Evolutionary conservation across 2,888 invertebrate genomes (phyloP).

Genomic region (Drosophila anomalata): DNA sequence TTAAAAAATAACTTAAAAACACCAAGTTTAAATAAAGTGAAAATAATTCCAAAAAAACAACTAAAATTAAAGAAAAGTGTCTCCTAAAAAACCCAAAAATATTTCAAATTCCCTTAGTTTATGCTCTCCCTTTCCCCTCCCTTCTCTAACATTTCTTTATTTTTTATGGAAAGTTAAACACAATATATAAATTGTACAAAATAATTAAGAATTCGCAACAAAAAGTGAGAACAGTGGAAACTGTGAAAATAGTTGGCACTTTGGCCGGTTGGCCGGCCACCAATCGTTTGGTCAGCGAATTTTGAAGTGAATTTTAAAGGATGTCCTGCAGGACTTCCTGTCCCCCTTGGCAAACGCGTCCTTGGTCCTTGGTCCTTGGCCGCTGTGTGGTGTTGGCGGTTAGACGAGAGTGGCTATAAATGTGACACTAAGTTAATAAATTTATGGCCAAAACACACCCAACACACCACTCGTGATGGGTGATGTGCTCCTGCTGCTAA

Average conservation of each 20-base stretch:
- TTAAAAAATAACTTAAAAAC: no score
- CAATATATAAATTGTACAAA: background rate
- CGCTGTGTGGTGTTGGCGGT: slow-evolving; percentile 40
- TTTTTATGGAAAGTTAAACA: no score
- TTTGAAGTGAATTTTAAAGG: slow-evolving; percentile 18
- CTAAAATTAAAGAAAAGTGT: no score
- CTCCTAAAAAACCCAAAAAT: no score
- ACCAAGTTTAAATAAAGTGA: no score
- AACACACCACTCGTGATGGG: slow-evolving; percentile 47
- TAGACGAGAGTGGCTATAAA: slow-evolving; percentile 67
- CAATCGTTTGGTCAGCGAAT: slow-evolving; percentile 5
- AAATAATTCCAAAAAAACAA: no score
- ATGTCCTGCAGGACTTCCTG: background rate
- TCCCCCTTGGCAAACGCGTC: background rate
- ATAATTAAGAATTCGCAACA: background rate
- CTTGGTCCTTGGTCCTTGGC: slow-evolving; percentile 9
- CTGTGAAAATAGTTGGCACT: background rate
- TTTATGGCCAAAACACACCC: slow-evolving; percentile 76
- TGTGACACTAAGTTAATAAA: slow-evolving; percentile 78
- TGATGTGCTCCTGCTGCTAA: slow-evolving; percentile 48
- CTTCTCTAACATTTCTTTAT: no score
- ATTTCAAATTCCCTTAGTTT: no score
- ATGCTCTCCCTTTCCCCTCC: no score
- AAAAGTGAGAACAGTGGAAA: background rate
- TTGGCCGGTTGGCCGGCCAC: background rate